A percentile compares a stretch with the other conserved stretches of the same genome.
Conservation (phyloP, 2,797 vertebrate genomes). For the Xyrichtys novacula region DNA sequence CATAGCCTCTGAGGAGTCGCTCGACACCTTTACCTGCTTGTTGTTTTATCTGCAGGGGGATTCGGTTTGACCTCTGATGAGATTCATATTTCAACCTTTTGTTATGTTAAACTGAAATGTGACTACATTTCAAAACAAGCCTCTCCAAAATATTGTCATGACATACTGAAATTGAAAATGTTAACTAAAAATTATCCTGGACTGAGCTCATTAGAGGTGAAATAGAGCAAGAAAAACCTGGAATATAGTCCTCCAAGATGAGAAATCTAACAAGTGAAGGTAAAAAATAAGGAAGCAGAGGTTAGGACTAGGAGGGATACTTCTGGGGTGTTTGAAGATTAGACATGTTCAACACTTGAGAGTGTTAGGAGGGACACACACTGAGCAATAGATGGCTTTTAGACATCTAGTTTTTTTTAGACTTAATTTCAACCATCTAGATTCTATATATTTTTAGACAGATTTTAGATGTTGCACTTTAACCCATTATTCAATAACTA, state of each 20-base stretch:
- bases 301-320: too few relatives aligned
- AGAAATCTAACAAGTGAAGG: too few relatives aligned
- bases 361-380: too few relatives aligned
- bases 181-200: slow-evolving; percentile 5
- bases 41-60: slow-evolving; percentile 43
- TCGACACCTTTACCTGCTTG: slow-evolving; percentile 25
- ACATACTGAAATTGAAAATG: background rate
- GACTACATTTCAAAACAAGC: slow-evolving; percentile 52
- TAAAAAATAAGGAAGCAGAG: too few relatives aligned
- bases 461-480: too few relatives aligned
- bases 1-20: slow-evolving; percentile 32
- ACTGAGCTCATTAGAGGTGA: slow-evolving; percentile 3
- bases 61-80: slow-evolving; percentile 51
- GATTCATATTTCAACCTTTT: slow-evolving; percentile 45
- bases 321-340: too few relatives aligned
- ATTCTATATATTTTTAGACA: too few relatives aligned
- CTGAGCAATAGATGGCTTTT: too few relatives aligned
- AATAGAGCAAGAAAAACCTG: background rate
- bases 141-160: slow-evolving; percentile 36
- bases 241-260: background rate
- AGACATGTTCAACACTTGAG: too few relatives aligned
- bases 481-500: too few relatives aligned
- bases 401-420: too few relatives aligned
- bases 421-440: too few relatives aligned
- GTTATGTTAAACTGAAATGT: slow-evolving; percentile 55